Base-by-base conservation (phyloP, 2,797 vertebrate species). In the Sebastes aleutianus region DNA sequence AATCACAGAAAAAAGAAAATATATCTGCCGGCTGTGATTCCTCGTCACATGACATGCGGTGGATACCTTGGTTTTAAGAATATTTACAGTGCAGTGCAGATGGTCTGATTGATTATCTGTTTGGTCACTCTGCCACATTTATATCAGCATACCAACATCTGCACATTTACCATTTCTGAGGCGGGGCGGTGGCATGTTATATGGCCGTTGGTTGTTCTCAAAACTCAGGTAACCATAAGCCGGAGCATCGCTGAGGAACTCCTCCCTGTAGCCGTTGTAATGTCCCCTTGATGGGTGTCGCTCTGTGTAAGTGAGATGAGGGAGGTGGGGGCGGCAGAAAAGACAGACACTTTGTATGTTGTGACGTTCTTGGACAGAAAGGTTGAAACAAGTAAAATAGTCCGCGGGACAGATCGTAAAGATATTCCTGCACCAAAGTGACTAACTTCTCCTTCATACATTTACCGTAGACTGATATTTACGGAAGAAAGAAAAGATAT, bases 191-290 rank as follows among this genome's bases (percentile, higher is more conserved):
- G 57, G 32, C 10, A 8, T 10, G 39, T 10, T 3, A 65, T 43
- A 8, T 4, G 14, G 29, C 57, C 0, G 3, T 0, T 3, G 56
- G 14, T 22, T 56, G 8, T 54, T 53, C 9, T 82, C 79, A 22
- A 90, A 90, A 67, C 53, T 83, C 0, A 88, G 5, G 84, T 74
- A 93, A 62, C 47, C 27, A 8, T 0, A 0, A 5, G 79, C 13
- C 2, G 76, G 4, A 2, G 13, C 9, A 76, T 88, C 57, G 0
- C 61, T 34, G 36, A 3, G 20, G 56, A 87, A 89, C 2, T 79
- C 65, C 10, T 89, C 26, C 3, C 1, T 20, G 68, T 34, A 72
- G 6, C 47, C 1, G 1, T 4, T 6, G 16, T 71, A 54, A 4
- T n/a, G n/a, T 13, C 3, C 36, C 12, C 4, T 24, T n/a, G 31